Conservation (phyloP, 1,140 invertebrate genomes). For the Amyelois transitella region DNA sequence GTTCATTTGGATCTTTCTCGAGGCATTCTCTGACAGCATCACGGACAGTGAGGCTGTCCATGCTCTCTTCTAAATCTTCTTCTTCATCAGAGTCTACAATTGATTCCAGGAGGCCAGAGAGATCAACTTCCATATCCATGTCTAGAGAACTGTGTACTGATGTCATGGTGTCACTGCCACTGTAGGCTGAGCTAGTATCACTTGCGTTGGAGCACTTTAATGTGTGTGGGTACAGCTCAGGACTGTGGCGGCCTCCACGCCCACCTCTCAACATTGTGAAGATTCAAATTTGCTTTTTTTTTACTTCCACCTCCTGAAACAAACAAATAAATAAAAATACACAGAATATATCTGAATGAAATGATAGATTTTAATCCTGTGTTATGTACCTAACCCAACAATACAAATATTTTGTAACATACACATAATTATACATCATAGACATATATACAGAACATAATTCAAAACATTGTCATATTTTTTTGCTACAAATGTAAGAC, state of each 20-base stretch:
- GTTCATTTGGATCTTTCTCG: constrained; percentile 95
- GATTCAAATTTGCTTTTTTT: constrained; percentile 34
- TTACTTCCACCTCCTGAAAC: constrained; percentile 55
- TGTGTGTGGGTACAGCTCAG: constrained; percentile 85
- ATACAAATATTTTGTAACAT: too few species aligned
- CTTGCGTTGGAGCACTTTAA: constrained; percentile 93
- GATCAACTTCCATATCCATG: constrained; percentile 92
- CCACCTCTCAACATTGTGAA: constrained; percentile 75
- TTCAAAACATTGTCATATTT: too few species aligned
- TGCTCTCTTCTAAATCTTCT: constrained; percentile 93
- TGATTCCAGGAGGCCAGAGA: constrained; percentile 94
- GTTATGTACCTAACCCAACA: too few species aligned
- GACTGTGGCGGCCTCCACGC: constrained; percentile 73
- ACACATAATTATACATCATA: too few species aligned
- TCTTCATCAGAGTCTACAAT: constrained; percentile 96
- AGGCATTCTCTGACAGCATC: constrained; percentile 97
- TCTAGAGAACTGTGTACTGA: constrained; percentile 89
- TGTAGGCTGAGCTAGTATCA: constrained; percentile 96
- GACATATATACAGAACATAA: too few species aligned
- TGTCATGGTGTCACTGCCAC: constrained; percentile 97
- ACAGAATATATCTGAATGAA: too few species aligned
- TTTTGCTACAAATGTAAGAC: too few species aligned
- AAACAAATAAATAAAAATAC: constrained; percentile 8
- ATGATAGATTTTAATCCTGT: too few species aligned
- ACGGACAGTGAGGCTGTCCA: constrained; percentile 91